phyloP scores from a whole-genome alignment of 2,888 invertebrate genomes.

The Drosophila prostipennis region DNA sequence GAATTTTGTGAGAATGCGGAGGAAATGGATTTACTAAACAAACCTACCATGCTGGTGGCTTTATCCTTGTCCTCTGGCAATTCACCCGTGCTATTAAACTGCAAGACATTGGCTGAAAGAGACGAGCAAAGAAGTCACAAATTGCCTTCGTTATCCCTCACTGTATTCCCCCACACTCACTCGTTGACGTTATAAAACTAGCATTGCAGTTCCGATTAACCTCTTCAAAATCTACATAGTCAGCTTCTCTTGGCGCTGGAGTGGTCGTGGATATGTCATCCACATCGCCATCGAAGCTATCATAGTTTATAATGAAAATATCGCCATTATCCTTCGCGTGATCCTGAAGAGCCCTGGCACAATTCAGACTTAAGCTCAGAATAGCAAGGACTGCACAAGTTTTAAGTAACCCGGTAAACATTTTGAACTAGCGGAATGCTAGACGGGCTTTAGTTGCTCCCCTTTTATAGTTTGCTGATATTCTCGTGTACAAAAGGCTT shows the following conservation, averaged over 20 bases:
- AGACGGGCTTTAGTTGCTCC: not conserved
- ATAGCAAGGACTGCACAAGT: conserved; percentile 11
- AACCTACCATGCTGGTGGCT: conserved; percentile 85
- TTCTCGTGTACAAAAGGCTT: not conserved
- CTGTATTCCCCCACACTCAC: conserved; percentile 80
- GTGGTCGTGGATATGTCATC: conserved; percentile 58
- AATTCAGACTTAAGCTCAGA: conserved; percentile 21
- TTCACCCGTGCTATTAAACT: conserved; percentile 86
- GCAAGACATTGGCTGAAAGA: conserved; percentile 84
- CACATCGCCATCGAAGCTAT: conserved; percentile 63
- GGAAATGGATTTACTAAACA: not conserved
- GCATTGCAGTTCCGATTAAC: conserved; percentile 85
- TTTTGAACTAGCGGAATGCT: conserved; percentile 27
- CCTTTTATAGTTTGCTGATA: conserved; percentile 26
- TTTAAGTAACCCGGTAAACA: conserved; percentile 32
- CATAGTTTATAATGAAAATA: conserved; percentile 69
- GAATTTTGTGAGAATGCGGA: not conserved
- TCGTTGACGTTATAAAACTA: conserved; percentile 85
- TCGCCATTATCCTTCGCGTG: conserved; percentile 79
- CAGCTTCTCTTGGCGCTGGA: conserved; percentile 23
- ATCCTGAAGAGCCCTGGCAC: conserved; percentile 35
- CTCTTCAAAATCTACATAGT: conserved; percentile 81
- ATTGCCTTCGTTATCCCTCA: not conserved
- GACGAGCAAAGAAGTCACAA: not conserved
- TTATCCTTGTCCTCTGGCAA: conserved; percentile 86